These are phyloP conservation scores for Oligia latruncula DNA, from an alignment of 2,888 invertebrate species.

Conservation along the genomic window DNA sequence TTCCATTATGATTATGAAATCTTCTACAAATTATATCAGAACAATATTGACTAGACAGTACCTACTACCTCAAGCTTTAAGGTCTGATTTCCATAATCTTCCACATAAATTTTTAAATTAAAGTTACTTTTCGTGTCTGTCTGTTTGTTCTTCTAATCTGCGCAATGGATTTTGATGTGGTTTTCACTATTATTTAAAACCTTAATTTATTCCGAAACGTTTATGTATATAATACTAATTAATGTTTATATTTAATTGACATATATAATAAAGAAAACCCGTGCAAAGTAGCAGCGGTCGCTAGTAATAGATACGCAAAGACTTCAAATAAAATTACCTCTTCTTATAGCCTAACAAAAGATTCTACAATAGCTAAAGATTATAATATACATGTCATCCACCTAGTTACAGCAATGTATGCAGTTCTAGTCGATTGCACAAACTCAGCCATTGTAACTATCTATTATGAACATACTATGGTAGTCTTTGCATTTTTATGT, in stretches of 20 bases:
- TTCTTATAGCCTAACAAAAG: background rate
- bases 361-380: background rate
- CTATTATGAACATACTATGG: slow-evolving; percentile 49
- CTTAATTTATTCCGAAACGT: background rate
- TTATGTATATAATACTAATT: background rate
- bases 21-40: background rate
- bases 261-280: background rate
- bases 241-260: no score
- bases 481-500: slow-evolving; percentile 71
- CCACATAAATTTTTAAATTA: background rate
- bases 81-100: background rate
- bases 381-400: slow-evolving; percentile 25
- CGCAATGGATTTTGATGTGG: background rate
- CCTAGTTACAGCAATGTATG: slow-evolving; percentile 28
- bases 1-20: background rate
- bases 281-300: background rate
- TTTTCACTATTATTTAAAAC: background rate
- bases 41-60: background rate
- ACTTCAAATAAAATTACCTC: background rate
- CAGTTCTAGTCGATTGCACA: slow-evolving; percentile 68
- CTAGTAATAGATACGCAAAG: background rate
- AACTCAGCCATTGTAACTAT: slow-evolving; percentile 66
- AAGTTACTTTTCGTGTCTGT: background rate
- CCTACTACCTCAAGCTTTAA: background rate
- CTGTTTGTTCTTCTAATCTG: background rate